A percentile compares a stretch with the other conserved stretches of the same genome.
These are phyloP conservation scores for Cydia fagiglandana DNA, from an alignment of 1,140 invertebrate species.

Conservation along the genomic window DNA sequence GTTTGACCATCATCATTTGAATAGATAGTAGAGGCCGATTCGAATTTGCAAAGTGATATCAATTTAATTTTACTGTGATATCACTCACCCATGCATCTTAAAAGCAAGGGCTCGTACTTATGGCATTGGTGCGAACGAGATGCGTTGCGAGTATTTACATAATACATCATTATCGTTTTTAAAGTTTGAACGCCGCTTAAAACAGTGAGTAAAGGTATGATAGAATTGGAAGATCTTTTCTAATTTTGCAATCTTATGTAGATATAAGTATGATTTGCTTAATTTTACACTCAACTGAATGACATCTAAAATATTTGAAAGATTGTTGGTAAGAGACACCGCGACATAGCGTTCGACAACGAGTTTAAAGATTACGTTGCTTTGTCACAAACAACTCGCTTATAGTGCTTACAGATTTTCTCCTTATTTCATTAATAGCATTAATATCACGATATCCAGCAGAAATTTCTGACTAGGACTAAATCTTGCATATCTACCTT, in stretches of 20 bases:
- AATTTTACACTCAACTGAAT: slow-evolving; percentile 22
- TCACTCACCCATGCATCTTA: too few species aligned
- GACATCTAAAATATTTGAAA: slow-evolving; percentile 33
- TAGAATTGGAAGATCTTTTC: slow-evolving; percentile 8
- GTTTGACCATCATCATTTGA: too few species aligned
- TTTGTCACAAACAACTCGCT: slow-evolving; percentile 35
- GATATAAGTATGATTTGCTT: neutral
- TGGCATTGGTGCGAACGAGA: too few species aligned
- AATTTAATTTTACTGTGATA: too few species aligned
- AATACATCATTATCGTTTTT: too few species aligned
- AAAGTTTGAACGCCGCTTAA: neutral
- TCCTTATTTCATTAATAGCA: slow-evolving; percentile 14
- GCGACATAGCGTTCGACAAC: slow-evolving; percentile 39
- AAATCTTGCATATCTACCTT: neutral
- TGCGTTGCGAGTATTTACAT: too few species aligned
- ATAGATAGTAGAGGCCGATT: too few species aligned
- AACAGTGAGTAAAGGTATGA: neutral
- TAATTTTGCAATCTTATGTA: neutral
- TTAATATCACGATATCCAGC: slow-evolving; percentile 25
- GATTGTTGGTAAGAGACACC: slow-evolving; percentile 37
- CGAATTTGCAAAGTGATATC: too few species aligned
- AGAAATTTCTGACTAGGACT: neutral
- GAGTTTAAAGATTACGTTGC: slow-evolving; percentile 37
- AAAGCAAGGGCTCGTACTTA: too few species aligned
- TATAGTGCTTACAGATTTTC: slow-evolving; percentile 22